phyloP scores from a whole-genome alignment of 2,888 invertebrate species.

The Coelopa pilipes region DNA sequence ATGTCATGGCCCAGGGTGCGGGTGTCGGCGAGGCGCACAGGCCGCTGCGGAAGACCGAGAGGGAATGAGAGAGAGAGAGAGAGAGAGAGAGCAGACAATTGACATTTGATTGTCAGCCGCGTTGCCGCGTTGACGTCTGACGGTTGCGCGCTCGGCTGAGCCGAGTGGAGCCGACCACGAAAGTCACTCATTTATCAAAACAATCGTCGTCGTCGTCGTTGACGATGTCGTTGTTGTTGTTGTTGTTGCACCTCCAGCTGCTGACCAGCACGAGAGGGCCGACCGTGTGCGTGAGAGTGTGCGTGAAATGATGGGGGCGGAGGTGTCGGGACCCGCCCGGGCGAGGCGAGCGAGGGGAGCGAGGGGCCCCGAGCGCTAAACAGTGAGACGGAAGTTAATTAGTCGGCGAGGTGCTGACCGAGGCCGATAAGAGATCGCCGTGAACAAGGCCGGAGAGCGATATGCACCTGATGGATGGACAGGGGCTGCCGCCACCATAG shows the following conservation, averaged over 20 bases:
- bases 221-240: too few relatives aligned
- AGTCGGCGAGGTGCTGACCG: background rate
- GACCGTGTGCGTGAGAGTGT: conserved; percentile 8
- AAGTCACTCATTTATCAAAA: conserved; percentile 15
- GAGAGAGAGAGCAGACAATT: conserved; percentile 20
- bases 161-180: background rate
- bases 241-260: background rate
- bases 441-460: too few relatives aligned
- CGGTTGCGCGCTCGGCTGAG: background rate
- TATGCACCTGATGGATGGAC: too few relatives aligned
- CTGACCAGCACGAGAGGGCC: background rate
- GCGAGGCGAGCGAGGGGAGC: background rate
- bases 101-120: conserved; percentile 16
- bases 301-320: background rate
- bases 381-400: conserved; percentile 13
- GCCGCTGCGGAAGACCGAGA: background rate
- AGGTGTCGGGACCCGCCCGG: background rate
- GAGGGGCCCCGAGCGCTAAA: background rate
- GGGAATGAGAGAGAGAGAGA: background rate
- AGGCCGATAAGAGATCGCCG: background rate
- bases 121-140: conserved; percentile 15
- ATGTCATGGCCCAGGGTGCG: background rate
- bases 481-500: too few relatives aligned
- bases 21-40: conserved; percentile 19
- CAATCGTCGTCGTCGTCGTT: background rate